A percentile compares a stretch with the other conserved stretches of the same genome.
Evolutionary conservation across 2,797 vertebrate species (phyloP).

Genomic region (Poecilia gillii): DNA sequence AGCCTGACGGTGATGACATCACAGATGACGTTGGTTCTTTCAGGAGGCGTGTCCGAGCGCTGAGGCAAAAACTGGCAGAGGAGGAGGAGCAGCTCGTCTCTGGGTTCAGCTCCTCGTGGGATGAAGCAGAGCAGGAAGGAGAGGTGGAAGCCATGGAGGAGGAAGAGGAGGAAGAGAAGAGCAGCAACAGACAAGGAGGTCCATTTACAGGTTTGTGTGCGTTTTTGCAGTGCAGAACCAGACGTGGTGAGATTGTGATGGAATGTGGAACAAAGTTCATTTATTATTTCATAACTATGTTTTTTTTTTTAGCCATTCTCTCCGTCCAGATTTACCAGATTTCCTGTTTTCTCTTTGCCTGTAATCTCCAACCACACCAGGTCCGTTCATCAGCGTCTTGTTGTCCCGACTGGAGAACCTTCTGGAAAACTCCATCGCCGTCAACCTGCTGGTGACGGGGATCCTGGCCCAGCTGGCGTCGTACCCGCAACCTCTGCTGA

Average conservation of each 20-base stretch:
- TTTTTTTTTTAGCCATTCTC: no score
- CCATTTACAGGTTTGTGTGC: conserved; percentile 87
- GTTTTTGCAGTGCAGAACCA: no score
- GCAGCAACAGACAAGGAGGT: conserved; percentile 62
- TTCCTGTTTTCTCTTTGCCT: not conserved
- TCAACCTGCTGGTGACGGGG: conserved; percentile 94
- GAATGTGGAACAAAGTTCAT: no score
- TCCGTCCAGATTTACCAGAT: no score
- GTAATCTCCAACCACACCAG: conserved; percentile 67
- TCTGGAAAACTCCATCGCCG: conserved; percentile 92
- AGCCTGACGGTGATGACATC: conserved; percentile 65
- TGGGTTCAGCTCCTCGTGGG: conserved; percentile 60
- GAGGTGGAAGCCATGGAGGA: conserved; percentile 63
- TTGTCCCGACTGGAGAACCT: conserved; percentile 96
- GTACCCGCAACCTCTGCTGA: conserved; percentile 93
- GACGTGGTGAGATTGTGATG: no score
- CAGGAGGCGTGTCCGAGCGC: conserved; percentile 61
- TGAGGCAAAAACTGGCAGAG: conserved; percentile 60
- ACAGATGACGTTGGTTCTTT: conserved; percentile 45
- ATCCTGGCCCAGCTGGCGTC: conserved; percentile 93
- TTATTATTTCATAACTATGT: no score
- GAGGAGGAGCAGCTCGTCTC: conserved; percentile 74
- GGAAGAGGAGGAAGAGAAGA: conserved; percentile 19
- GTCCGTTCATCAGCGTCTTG: conserved; percentile 95
- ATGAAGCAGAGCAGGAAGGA: conserved; percentile 10